A percentile compares a stretch with the other conserved stretches of the same genome.
Conservation (phyloP, 2,113 vertebrate genomes). For the Xenopus borealis region DNA sequence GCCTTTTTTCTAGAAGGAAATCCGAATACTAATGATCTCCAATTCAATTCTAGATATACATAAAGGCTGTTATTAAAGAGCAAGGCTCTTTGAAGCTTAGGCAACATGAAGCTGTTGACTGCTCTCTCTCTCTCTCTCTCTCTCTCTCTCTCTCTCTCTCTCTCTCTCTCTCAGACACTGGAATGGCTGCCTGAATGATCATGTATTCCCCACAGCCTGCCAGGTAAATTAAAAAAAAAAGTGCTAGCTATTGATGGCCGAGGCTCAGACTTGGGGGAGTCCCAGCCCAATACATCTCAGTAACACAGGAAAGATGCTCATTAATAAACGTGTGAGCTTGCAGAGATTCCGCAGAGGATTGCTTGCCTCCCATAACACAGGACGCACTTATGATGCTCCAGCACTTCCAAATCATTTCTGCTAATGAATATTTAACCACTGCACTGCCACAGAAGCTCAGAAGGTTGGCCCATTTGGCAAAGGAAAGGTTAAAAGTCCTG, state of each 20-base stretch:
- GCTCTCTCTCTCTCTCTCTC: background rate
- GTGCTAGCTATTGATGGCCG: constrained; percentile 70
- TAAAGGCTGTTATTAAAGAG: background rate
- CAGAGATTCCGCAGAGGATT: constrained; percentile 34
- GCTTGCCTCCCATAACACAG: constrained; percentile 36
- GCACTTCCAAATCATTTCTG: constrained; percentile 42
- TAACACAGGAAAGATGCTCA: constrained; percentile 67
- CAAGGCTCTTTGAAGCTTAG: background rate
- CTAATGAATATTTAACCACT: constrained; percentile 40
- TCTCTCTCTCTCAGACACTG: constrained; percentile 21
- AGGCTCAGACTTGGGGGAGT: constrained; percentile 58
- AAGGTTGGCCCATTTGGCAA: background rate
- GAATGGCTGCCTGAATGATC: constrained; percentile 66
- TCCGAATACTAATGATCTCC: background rate
- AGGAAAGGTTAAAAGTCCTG: background rate
- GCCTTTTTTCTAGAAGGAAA: background rate
- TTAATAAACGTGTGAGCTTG: constrained; percentile 64
- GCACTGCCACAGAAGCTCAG: constrained; percentile 8
- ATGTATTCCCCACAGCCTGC: constrained; percentile 63
- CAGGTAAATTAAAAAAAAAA: constrained; percentile 76
- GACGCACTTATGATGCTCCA: constrained; percentile 32
- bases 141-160: no score
- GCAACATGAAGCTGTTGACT: constrained; percentile 33
- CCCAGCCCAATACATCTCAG: constrained; percentile 70
- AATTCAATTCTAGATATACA: constrained; percentile 1